Base-by-base conservation (phyloP, 2,888 invertebrate species). In the Tipula unca region DNA sequence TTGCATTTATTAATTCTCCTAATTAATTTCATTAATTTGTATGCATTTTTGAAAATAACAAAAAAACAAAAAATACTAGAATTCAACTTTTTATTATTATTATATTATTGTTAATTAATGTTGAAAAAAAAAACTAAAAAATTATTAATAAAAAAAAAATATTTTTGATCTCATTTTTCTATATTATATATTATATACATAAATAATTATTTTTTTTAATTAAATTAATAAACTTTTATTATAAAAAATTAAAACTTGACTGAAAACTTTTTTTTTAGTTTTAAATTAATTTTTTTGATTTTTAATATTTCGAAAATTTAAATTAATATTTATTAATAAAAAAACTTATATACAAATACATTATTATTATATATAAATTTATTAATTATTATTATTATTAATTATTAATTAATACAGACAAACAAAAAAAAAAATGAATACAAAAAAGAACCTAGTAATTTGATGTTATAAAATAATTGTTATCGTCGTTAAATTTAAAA, bases 391-490 rank as follows among this genome's bases (percentile, higher is more conserved):
- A 69, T 54, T 42, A 54, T 54, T 48, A 48, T 20, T 69, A 17
- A 25, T 69, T 69, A 69, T 69, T 69, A 48, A 48, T 48, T 48
- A 69, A 69, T 25, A 25, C 69, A 20, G 69, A 25, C 69, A 48
- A 48, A 17, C 48, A 69, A 20, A 69, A 25, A 54, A 69, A 69
- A 69, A 25, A 20, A n/a, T n/a, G n/a, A n/a, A n/a, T n/a, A n/a
- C n/a, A 1, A 69, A 69, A 69, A 69, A 25, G 69, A 54, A 69
- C 69, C 25, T 69, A 69, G 69, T 69, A 69, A 69, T 69, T 69
- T 69, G 69, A 69, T 69, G 69, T 69, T 69, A 69, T 69, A 69
- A n/a, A n/a, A n/a, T 69, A 69, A 69, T 69, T 69, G 69, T 69
- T 69, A 69, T 69, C 69, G 69, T 25, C 69, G 69, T 69, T 69